These are phyloP conservation scores for Calonectris borealis DNA, from an alignment of 2,113 vertebrate genomes.

Conservation along the genomic window DNA sequence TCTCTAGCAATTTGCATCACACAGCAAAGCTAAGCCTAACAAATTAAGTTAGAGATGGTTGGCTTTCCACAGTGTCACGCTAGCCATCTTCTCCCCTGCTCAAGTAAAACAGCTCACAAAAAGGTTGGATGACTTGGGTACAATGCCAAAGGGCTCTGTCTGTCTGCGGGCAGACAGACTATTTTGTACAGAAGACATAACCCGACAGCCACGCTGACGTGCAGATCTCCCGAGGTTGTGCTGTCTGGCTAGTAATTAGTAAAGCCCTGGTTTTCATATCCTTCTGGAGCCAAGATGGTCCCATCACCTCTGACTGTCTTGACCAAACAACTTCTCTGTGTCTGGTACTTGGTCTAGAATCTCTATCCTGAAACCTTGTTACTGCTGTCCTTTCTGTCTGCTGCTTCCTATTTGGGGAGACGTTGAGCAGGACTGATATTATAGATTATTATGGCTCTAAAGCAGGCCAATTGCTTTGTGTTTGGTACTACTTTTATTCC, in stretches of 20 bases:
- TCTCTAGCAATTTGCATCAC: background rate
- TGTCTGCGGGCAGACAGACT: background rate
- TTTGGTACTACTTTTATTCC: background rate
- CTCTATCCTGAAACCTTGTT: background rate
- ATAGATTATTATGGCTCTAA: background rate
- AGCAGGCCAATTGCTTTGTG: background rate
- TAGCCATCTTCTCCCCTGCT: background rate
- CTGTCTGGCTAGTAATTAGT: background rate
- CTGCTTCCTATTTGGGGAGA: background rate
- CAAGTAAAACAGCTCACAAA: background rate
- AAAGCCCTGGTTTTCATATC: background rate
- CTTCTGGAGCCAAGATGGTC: background rate
- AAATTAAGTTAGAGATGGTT: background rate
- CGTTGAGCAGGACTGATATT: background rate
- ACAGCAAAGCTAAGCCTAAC: background rate
- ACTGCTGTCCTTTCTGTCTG: background rate
- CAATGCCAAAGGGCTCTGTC: background rate
- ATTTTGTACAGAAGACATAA: background rate
- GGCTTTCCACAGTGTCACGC: background rate
- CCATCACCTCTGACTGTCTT: background rate
- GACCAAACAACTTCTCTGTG: background rate
- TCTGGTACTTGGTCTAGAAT: background rate
- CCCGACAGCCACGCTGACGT: accelerated
- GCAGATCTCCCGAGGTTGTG: background rate
- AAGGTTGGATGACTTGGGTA: background rate